These are phyloP conservation scores for Strix aluco DNA, from an alignment of 2,113 vertebrate species.

Conservation along the genomic window DNA sequence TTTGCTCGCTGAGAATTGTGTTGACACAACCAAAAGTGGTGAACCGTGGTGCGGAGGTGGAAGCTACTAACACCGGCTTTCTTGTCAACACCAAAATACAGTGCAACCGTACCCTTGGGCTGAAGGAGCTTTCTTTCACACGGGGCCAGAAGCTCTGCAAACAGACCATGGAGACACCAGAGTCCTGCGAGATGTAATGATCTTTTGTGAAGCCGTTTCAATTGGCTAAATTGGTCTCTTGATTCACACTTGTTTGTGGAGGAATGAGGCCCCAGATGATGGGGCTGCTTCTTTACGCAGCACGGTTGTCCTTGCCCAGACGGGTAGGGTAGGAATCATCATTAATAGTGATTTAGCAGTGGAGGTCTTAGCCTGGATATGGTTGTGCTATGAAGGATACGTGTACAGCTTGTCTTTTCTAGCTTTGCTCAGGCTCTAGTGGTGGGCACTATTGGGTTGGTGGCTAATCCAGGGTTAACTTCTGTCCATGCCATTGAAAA, in stretches of 20 bases:
- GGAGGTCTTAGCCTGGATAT: background rate
- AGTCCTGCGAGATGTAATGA: background rate
- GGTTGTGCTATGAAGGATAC: background rate
- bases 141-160: conserved; percentile 10
- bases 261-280: background rate
- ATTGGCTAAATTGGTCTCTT: background rate
- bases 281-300: background rate
- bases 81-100: background rate
- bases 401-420: background rate
- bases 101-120: background rate
- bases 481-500: background rate
- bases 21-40: conserved; percentile 34
- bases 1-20: conserved; percentile 29
- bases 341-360: background rate
- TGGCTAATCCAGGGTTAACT: background rate
- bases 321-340: background rate
- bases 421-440: background rate
- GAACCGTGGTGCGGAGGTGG: conserved; percentile 13
- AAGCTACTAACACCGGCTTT: conserved; percentile 1
- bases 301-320: background rate
- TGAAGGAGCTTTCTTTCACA: background rate
- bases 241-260: background rate
- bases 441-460: background rate
- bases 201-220: background rate
- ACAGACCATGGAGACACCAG: background rate